Evolutionary conservation across 2,797 vertebrate genomes (phyloP).

Genomic region (Catharus ustulatus): DNA sequence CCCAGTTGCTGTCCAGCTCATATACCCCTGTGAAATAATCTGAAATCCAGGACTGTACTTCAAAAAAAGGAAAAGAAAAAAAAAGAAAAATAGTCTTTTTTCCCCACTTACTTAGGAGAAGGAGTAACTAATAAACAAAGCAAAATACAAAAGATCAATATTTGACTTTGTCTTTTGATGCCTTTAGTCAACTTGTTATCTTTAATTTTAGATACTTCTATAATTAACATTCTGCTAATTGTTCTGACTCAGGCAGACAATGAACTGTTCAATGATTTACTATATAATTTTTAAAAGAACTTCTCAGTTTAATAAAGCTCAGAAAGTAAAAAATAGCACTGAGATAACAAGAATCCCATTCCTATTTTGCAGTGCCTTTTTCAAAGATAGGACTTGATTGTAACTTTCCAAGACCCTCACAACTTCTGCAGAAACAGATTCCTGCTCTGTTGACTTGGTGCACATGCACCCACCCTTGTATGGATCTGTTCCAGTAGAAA

Average conservation of each 20-base stretch:
- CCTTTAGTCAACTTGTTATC: neutral
- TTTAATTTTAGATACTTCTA: neutral
- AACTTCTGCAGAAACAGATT: neutral
- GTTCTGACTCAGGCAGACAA: neutral
- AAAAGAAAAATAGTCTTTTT: neutral
- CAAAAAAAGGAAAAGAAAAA: neutral
- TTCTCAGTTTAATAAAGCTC: neutral
- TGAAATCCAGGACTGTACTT: neutral
- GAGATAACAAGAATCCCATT: neutral
- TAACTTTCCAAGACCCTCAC: neutral
- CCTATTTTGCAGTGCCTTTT: neutral
- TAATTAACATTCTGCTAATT: neutral
- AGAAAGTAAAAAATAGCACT: neutral
- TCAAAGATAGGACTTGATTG: neutral
- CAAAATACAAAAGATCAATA: neutral
- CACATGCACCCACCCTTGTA: fast-evolving
- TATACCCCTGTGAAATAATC: neutral
- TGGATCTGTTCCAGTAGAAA: neutral
- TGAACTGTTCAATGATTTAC: neutral
- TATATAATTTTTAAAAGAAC: neutral
- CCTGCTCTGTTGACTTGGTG: neutral
- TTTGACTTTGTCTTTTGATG: neutral
- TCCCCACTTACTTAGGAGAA: neutral
- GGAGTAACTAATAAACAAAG: neutral
- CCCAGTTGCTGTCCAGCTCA: neutral